These are phyloP conservation scores for Dinocampus coccinellae DNA, from an alignment of 2,888 invertebrate species.

Conservation along the genomic window DNA sequence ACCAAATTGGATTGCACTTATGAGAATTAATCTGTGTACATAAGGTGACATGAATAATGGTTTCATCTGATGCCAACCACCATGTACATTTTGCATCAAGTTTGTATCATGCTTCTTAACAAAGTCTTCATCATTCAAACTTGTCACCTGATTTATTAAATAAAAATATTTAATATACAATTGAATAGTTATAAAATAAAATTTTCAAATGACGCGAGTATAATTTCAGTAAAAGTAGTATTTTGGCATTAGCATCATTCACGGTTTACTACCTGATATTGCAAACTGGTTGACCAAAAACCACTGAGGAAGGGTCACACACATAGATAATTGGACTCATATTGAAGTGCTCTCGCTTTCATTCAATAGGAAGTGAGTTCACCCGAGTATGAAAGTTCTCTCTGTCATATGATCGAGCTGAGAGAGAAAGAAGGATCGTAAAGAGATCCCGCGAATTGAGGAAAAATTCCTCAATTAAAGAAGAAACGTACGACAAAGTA, in stretches of 20 bases:
- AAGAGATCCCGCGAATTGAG: slow-evolving; percentile 36
- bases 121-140: slow-evolving; percentile 63
- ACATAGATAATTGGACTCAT: slow-evolving; percentile 25
- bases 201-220: background rate
- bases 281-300: slow-evolving; percentile 26
- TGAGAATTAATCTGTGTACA: slow-evolving; percentile 74
- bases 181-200: background rate
- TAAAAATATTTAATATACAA: background rate
- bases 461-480: slow-evolving; percentile 25
- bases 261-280: slow-evolving; percentile 30
- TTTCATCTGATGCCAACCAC: slow-evolving; percentile 76
- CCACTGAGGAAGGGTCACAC: slow-evolving; percentile 15
- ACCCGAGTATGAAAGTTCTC: slow-evolving; percentile 30
- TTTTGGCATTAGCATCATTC: slow-evolving; percentile 19
- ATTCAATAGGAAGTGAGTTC: slow-evolving; percentile 27
- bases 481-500: background rate
- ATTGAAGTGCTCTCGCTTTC: slow-evolving; percentile 8
- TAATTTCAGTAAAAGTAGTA: background rate
- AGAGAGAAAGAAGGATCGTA: slow-evolving; percentile 40
- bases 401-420: slow-evolving; percentile 36
- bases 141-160: slow-evolving; percentile 66
- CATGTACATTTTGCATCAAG: slow-evolving; percentile 71
- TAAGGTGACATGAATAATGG: slow-evolving; percentile 79
- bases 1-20: slow-evolving; percentile 77
- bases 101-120: slow-evolving; percentile 57